Evolutionary conservation across 2,888 invertebrate genomes (phyloP).

Genomic region (Eueremaeus valkanovi): DNA sequence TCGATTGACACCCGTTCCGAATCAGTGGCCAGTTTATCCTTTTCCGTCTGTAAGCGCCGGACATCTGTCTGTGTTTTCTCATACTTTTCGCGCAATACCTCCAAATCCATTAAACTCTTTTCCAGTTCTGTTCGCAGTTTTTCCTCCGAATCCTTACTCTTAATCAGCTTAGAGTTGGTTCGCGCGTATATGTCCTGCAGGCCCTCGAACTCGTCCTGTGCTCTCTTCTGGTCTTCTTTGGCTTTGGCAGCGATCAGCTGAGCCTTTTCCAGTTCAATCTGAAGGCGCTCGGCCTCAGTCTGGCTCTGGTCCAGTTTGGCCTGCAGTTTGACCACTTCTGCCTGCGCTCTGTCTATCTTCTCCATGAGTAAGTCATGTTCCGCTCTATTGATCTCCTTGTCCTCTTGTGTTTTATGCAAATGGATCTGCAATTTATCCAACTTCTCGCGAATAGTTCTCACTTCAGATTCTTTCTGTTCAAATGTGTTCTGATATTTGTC

Average conservation of each 20-base stretch:
- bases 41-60: slow-evolving; percentile 59
- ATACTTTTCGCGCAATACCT: slow-evolving; percentile 80
- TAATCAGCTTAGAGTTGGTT: slow-evolving; percentile 73
- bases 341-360: slow-evolving; percentile 69
- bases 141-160: slow-evolving; percentile 84
- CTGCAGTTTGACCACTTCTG: slow-evolving; percentile 80
- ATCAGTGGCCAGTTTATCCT: slow-evolving; percentile 51
- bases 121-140: slow-evolving; percentile 81
- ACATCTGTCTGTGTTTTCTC: slow-evolving; percentile 82
- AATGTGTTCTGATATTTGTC: slow-evolving; percentile 67
- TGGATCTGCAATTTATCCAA: slow-evolving; percentile 73
- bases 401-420: slow-evolving; percentile 75
- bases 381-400: slow-evolving; percentile 79
- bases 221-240: slow-evolving; percentile 76
- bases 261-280: slow-evolving; percentile 79
- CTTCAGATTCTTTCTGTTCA: slow-evolving; percentile 77
- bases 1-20: slow-evolving; percentile 57
- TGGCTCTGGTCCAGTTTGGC: slow-evolving; percentile 81
- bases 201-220: slow-evolving; percentile 78
- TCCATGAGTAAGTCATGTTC: slow-evolving; percentile 88
- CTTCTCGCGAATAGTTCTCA: slow-evolving; percentile 82
- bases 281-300: slow-evolving; percentile 78
- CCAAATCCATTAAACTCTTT: slow-evolving; percentile 70
- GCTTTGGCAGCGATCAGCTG: slow-evolving; percentile 72
- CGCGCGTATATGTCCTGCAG: slow-evolving; percentile 85